Evolutionary conservation across 2,113 vertebrate species (phyloP), one percentile per base, ranked within the genome.

Genomic region (Gymnocephalus cernua): DNA sequence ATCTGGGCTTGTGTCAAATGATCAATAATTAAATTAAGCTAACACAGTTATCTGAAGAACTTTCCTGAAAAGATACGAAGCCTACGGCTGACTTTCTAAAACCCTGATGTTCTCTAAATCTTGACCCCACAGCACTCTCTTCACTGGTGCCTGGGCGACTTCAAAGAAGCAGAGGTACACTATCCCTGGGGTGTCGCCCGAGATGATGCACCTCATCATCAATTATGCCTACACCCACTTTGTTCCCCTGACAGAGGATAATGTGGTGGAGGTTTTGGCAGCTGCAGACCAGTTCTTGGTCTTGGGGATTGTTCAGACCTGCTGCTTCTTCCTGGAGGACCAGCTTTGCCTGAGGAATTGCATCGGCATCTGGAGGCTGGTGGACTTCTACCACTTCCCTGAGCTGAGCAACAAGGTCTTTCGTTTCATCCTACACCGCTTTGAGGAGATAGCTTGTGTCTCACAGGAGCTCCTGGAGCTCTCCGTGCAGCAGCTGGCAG

Each of bases 261-360:
- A 96, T 0, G 95, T 95, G 47, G 88, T 95, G 77, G 76, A 82
- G 21, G 90, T 96, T 44, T 84, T 97, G 8, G 88, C 77, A 0
- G 94, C 95, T 0, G 96, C 96, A 1, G 95, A 97, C 72, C 95
- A 96, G 25, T 94, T 97, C 78, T 93, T 94, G 25, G 77, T 97
- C 88, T 88, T 93, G 71, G 95, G 93, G 14, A 93, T 96, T 0
- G 41, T 96, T 62, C 84, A 91, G n/a, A 79, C 89, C 14, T 97
- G 96, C 91, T 95, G 92, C 0, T 78, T 95, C 66, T 97, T 96
- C 92, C 91, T 97, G 72, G 93, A 93, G 73, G 86, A 90, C 0
- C 94, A 95, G 80, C 91, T 97, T 9, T 95, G 94, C 77, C 54
- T 87, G 59, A 92, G 93, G 73, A 97, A 97, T 23, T 83, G 80